Base-by-base conservation (phyloP, 2,113 vertebrate genomes). In the Trinectes maculatus region DNA sequence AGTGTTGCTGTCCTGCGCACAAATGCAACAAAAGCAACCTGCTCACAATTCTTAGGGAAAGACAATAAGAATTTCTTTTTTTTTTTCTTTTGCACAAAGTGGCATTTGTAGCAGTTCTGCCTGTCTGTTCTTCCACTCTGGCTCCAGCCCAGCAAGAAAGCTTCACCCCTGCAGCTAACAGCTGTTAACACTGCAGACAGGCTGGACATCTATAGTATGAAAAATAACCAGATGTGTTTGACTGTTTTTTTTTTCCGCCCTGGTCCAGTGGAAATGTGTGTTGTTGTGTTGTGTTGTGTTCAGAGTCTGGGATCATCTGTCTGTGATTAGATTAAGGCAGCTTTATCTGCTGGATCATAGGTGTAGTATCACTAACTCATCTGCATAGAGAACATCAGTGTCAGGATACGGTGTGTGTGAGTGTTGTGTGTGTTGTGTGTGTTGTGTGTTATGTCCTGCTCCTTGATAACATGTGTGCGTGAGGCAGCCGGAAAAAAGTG, bases 161-260 rank as follows among this genome's bases (percentile, higher is more conserved):
- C 60, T 21, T 65, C 69, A 49, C 55, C 71, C 87, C 85, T 85
- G 84, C 82, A 70, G 87, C 72, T 69, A 42, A 78, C 89, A 90
- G 82, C 85, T 88, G 86, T 51, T 81, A 70, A 74, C 72, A 63
- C 77, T 65, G 51, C 46, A 48, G 51, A 69, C 58, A 55, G 29
- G 60, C 47, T 43, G 24, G 21, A 71, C 55, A 75, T 63, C 56
- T 68, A 71, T 78, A 80, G 36, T 52, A 72, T 72, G 52, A 80
- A 71, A 73, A 85, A 64, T 39, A 64, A 46, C 22, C 73, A 80
- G 62, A 68, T 65, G 66, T 67, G 67, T 55, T 36, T 7, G 16
- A n/a, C 31, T 28, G 6, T 19, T 40, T 47, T 48, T 43, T 34
- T 19, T 64, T 25, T 8, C 31, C 36, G 13, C 36, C 24, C 3